Conservation (phyloP, 1,140 invertebrate species). For the Solen grandis region DNA sequence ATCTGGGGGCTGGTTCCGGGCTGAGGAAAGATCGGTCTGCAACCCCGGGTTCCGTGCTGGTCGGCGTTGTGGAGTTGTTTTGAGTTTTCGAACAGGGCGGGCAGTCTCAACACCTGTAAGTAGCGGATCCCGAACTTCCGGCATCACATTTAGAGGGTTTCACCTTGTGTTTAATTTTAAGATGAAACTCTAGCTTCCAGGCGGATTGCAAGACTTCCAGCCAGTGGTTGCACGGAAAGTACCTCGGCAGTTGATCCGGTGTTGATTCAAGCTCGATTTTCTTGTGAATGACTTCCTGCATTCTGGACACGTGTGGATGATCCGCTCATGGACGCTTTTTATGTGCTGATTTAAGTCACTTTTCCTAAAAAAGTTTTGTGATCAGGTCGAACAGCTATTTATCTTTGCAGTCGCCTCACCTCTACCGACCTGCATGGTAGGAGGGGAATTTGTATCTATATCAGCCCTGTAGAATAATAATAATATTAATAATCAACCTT, state of each 20-base stretch:
- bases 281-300: too few relatives aligned
- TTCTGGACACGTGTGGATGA: too few relatives aligned
- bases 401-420: too few relatives aligned
- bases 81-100: not conserved
- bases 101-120: constrained; percentile 20
- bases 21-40: not conserved
- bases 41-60: not conserved
- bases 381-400: not conserved
- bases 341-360: not conserved
- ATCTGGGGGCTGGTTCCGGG: too few relatives aligned
- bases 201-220: not conserved
- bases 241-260: not conserved
- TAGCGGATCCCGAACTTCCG: not conserved
- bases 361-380: not conserved
- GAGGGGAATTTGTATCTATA: not conserved
- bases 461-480: not conserved
- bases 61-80: not conserved
- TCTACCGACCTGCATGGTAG: not conserved
- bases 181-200: not conserved
- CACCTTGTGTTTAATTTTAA: constrained; percentile 17
- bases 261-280: too few relatives aligned
- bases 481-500: too few relatives aligned
- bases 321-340: too few relatives aligned
- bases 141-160: not conserved
- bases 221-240: constrained; percentile 4